Evolutionary conservation across 2,888 invertebrate species (phyloP).

Genomic region (Plebejus melissa): DNA sequence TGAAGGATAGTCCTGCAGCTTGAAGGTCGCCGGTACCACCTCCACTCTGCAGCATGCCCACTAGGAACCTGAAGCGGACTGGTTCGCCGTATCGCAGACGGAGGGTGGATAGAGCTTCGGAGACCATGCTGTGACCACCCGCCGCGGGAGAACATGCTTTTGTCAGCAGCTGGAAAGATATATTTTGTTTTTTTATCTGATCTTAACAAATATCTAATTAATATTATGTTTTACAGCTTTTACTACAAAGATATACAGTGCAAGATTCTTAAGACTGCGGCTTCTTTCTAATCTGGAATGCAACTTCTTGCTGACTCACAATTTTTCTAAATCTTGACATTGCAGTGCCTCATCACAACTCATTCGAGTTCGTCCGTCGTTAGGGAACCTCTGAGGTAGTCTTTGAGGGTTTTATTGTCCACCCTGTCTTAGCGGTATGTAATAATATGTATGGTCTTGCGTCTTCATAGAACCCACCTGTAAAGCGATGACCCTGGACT

Average conservation of each 20-base stretch:
- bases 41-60: constrained; percentile 91
- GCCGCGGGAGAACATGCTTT: constrained; percentile 87
- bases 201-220: no score
- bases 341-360: no score
- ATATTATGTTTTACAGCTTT: no score
- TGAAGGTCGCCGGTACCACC: constrained; percentile 86
- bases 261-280: no score
- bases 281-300: no score
- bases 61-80: constrained; percentile 92
- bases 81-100: constrained; percentile 94
- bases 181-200: neutral
- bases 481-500: constrained; percentile 89
- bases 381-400: no score
- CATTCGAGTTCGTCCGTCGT: no score
- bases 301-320: no score
- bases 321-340: no score
- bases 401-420: no score
- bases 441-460: no score
- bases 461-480: constrained; percentile 79
- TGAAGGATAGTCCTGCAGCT: constrained; percentile 88
- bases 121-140: constrained; percentile 90
- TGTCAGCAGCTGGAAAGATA: constrained; percentile 84
- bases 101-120: constrained; percentile 93
- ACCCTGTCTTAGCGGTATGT: neutral
- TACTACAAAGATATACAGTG: no score